These are phyloP conservation scores for Pristionchus maxplancki DNA, from an alignment of 2,888 invertebrate species.

Conservation along the genomic window DNA sequence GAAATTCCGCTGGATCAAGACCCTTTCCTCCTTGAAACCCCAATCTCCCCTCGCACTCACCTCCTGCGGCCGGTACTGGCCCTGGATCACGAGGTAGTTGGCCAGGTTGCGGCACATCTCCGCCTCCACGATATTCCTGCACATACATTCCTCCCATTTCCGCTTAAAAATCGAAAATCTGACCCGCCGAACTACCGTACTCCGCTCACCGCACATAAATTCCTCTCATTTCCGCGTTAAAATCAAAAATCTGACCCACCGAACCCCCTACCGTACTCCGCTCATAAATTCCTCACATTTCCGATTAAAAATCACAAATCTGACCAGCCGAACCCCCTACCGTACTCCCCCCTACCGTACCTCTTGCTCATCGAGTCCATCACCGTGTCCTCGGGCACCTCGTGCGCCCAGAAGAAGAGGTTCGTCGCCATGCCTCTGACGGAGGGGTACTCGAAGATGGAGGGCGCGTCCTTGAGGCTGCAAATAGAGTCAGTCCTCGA, in stretches of 20 bases:
- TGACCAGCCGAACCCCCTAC: too few species aligned
- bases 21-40: not conserved
- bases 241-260: too few species aligned
- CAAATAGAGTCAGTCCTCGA: constrained; percentile 46
- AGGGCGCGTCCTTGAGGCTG: constrained; percentile 75
- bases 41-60: constrained; percentile 79
- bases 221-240: too few species aligned
- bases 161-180: not conserved
- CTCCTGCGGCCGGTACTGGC: constrained; percentile 54
- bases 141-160: too few species aligned
- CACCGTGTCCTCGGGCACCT: constrained; percentile 52
- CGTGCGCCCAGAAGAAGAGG: constrained; percentile 82
- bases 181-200: too few species aligned
- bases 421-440: constrained; percentile 83
- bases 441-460: constrained; percentile 82
- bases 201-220: too few species aligned
- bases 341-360: too few species aligned
- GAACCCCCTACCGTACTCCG: too few species aligned
- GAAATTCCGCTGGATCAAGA: too few species aligned
- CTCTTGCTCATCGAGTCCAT: constrained; percentile 45
- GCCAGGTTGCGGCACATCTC: constrained; percentile 78
- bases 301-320: too few species aligned
- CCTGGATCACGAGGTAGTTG: constrained; percentile 64
- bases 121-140: constrained; percentile 31
- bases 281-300: too few species aligned